Percentiles rank a stretch among this genome's conserved stretches.
Evolutionary conservation across 2,888 invertebrate species (phyloP).

Genomic region (Ophion ellenae): DNA sequence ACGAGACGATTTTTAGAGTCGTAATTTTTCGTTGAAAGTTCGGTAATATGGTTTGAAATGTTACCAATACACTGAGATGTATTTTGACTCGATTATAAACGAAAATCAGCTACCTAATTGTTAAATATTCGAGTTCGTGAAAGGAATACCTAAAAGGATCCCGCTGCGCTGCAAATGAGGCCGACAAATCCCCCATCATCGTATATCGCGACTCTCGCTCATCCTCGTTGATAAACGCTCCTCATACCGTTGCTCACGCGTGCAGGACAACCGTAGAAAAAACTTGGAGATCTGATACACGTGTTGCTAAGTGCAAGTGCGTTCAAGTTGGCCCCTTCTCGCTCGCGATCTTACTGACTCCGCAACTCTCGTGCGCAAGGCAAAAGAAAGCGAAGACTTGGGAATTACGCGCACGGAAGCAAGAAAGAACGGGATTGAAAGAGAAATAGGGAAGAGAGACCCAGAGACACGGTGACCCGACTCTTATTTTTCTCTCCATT

Average conservation of each 20-base stretch:
- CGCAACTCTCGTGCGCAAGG: constrained; percentile 50
- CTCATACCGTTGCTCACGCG: constrained; percentile 57
- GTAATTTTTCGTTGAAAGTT: too few species aligned
- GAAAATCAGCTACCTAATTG: too few species aligned
- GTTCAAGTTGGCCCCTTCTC: constrained; percentile 32
- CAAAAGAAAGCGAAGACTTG: constrained; percentile 69
- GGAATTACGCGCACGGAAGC: constrained; percentile 62
- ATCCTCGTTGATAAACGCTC: constrained; percentile 43
- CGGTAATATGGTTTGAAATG: too few species aligned
- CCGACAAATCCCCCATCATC: constrained; percentile 54
- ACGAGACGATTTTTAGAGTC: too few species aligned
- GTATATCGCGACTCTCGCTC: constrained; percentile 59
- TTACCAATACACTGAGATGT: too few species aligned
- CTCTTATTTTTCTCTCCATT: constrained; percentile 41
- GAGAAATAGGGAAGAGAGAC: constrained; percentile 58
- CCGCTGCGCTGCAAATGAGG: constrained; percentile 16
- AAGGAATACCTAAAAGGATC: too few species aligned
- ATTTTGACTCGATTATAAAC: too few species aligned
- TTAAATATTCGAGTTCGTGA: too few species aligned
- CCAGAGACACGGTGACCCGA: constrained; percentile 61
- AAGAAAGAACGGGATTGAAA: constrained; percentile 59
- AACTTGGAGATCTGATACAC: constrained; percentile 48
- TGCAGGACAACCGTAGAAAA: constrained; percentile 49
- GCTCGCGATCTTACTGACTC: constrained; percentile 31
- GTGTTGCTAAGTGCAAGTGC: constrained; percentile 28